phyloP scores from a whole-genome alignment of 2,797 vertebrate species.

The Premnoplex brunnescens region DNA sequence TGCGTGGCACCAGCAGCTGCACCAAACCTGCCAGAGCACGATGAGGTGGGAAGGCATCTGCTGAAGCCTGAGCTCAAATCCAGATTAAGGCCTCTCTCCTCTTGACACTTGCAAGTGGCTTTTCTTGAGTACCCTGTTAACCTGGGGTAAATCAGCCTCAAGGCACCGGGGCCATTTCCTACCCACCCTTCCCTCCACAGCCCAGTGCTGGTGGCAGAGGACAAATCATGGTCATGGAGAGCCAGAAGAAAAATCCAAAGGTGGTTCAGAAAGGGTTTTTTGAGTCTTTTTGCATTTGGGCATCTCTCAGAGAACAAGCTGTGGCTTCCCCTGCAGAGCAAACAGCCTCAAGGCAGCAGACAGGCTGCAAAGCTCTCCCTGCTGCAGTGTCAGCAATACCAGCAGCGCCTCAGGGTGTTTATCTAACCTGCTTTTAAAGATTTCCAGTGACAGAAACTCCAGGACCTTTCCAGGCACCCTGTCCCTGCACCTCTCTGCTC shows the following conservation, averaged over 20 bases:
- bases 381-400: not conserved
- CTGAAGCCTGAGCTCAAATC: not conserved
- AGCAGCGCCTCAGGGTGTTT: not conserved
- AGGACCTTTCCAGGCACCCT: not conserved
- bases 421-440: not conserved
- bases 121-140: not conserved
- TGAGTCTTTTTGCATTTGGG: not conserved
- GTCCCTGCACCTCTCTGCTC: not conserved
- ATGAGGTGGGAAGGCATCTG: not conserved
- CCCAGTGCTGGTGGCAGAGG: accelerated
- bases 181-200: not conserved
- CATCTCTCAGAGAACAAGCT: not conserved
- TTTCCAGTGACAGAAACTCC: not conserved
- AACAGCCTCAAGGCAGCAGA: not conserved
- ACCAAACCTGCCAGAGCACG: accelerated
- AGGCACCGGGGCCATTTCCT: not conserved
- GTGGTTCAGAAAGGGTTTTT: not conserved
- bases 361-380: not conserved
- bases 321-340: not conserved
- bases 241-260: not conserved
- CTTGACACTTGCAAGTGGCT: not conserved
- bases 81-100: not conserved
- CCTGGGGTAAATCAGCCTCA: not conserved
- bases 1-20: not conserved
- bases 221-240: accelerated